Conservation (phyloP, 2,888 invertebrate genomes). For the Bruchidius siliquastri region DNA sequence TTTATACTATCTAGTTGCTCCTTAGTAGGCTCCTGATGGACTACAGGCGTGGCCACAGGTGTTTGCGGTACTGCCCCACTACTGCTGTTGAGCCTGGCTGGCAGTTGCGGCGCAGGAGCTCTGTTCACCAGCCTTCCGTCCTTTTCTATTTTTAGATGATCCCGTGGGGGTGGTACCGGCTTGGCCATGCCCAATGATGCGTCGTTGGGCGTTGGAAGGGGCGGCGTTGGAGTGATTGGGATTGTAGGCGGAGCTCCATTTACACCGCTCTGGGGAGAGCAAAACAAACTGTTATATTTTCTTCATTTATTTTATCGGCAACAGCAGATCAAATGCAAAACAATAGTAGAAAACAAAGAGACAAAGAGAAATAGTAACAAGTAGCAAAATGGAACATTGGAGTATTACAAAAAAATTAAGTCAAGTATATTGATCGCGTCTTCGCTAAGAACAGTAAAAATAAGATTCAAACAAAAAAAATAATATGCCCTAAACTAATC, state of each 20-base stretch:
- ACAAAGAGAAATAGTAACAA: too few species aligned
- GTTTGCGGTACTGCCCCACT: constrained; percentile 31
- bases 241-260: constrained; percentile 43
- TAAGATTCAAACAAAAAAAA: too few species aligned
- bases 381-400: too few species aligned
- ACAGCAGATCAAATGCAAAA: too few species aligned
- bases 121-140: constrained; percentile 59
- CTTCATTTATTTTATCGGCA: too few species aligned
- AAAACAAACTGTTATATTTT: constrained; percentile 2
- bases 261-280: constrained; percentile 34
- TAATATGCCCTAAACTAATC: too few species aligned
- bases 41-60: constrained; percentile 35
- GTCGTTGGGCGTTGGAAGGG: constrained; percentile 38
- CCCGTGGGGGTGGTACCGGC: constrained; percentile 61
- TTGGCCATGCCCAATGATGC: constrained; percentile 26
- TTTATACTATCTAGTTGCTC: constrained; percentile 89
- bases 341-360: too few species aligned
- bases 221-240: constrained; percentile 45
- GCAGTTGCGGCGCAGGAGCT: constrained; percentile 63
- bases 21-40: constrained; percentile 64
- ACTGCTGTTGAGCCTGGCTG: constrained; percentile 59
- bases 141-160: constrained; percentile 60
- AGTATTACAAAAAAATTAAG: too few species aligned
- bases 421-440: too few species aligned
- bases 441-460: too few species aligned